Base-by-base conservation (phyloP, 2,797 vertebrate species). In the Aratinga solstitialis region DNA sequence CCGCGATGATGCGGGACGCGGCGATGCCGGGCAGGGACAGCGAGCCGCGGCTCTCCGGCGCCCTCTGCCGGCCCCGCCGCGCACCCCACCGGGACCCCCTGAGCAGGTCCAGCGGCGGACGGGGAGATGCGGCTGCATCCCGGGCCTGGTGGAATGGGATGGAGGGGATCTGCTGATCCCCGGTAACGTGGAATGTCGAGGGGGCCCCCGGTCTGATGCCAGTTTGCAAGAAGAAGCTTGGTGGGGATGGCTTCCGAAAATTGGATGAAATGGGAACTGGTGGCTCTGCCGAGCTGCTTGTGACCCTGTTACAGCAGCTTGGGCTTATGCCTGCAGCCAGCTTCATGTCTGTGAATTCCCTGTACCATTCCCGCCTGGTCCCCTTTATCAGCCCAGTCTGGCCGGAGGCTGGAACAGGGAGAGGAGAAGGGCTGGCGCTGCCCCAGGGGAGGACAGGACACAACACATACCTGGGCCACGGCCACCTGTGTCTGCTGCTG, bases 401-500 rank as follows among this genome's bases (percentile, higher is more conserved):
- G 62, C 36, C 4, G 2, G 36, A 32, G 30, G 51, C 83, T 34
- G 85, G 47, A 32, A 50, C 47, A 9, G 67, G 81, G 72, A 15
- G n/a, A 51, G 54, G n/a, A 51, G 71, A 23, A 38, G 65, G 62
- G 63, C 67, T 22, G 61, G 34, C 48, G 89, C 21, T 1, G 1
- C 38, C 76, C 17, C 4, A 20, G 21, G 42, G 67, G 54, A 75
- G 18, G 69, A 58, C 75, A 66, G 73, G 88, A 74, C 20, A 11
- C 5, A 54, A 77, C 16, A 11, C 10, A 67, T 93, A 98, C 98
- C 98, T 98, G 98, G 24, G 98, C 98, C 19, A 98, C 98, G 1
- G 98, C 98, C 94, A 98, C 98, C 96, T 98, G 98, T 0, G 98
- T 98, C 98, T 99, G 98, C 88, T 98, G 98, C 97, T 99, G 98